Conservation (phyloP, 2,888 invertebrate species). For the Cryptophagus acutangulus region DNA sequence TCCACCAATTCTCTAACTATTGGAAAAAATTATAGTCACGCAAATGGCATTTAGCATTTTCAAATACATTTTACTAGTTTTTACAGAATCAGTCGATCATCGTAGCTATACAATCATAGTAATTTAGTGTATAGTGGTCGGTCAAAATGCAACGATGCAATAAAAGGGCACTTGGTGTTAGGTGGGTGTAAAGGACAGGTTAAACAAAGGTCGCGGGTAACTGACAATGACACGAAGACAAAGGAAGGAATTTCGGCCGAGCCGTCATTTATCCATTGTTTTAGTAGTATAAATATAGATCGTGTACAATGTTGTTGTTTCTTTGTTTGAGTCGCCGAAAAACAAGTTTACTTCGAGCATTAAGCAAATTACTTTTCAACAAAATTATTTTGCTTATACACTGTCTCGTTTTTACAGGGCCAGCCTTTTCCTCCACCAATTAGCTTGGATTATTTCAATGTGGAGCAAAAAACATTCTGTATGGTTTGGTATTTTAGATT, state of each 20-base stretch:
- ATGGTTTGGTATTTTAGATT: too few species aligned
- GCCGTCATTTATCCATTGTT: conserved; percentile 44
- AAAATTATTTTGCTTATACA: background rate
- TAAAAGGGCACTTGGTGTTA: conserved; percentile 33
- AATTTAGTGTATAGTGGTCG: conserved; percentile 41
- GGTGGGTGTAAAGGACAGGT: conserved; percentile 40
- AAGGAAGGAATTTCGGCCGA: conserved; percentile 58
- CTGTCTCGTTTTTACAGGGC: too few species aligned
- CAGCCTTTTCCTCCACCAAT: too few species aligned
- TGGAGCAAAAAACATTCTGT: too few species aligned
- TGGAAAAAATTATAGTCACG: too few species aligned
- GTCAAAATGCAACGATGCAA: conserved; percentile 50
- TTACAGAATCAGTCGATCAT: conserved; percentile 15
- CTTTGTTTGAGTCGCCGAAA: conserved; percentile 17
- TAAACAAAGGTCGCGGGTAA: conserved; percentile 43
- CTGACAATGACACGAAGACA: conserved; percentile 78
- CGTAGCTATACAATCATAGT: conserved; percentile 26
- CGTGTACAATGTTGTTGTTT: conserved; percentile 35
- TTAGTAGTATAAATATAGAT: conserved; percentile 6
- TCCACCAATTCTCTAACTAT: background rate
- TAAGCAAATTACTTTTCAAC: conserved; percentile 1
- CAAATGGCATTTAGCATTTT: too few species aligned
- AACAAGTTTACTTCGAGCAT: conserved; percentile 4
- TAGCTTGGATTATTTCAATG: too few species aligned
- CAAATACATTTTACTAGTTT: conserved; percentile 1